Conservation (phyloP, 2,888 invertebrate genomes). For the Calliopum simillimum region DNA sequence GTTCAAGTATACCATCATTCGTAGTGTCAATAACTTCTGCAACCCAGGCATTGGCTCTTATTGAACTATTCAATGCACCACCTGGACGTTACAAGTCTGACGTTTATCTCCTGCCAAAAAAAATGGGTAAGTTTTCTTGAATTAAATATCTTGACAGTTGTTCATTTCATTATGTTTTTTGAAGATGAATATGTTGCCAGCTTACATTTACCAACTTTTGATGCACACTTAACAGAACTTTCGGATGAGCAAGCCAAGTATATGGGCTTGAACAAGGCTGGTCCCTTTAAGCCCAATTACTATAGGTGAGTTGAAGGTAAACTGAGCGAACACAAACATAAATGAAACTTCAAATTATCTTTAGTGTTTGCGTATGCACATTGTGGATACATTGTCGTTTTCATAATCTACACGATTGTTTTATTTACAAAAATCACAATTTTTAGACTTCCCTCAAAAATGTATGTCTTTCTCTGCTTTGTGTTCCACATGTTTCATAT, state of each 20-base stretch:
- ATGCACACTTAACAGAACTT: slow-evolving; percentile 96
- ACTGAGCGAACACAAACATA: neutral
- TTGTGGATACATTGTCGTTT: neutral
- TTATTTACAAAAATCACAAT: neutral
- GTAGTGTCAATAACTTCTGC: slow-evolving; percentile 98
- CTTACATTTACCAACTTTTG: slow-evolving; percentile 95
- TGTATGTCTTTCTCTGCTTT: neutral
- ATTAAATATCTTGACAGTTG: slow-evolving; percentile 51
- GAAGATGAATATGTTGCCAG: slow-evolving; percentile 94
- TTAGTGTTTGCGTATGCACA: neutral
- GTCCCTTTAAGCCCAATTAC: slow-evolving; percentile 98
- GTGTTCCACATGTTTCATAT: neutral
- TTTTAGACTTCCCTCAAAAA: neutral
- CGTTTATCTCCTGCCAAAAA: slow-evolving; percentile 97
- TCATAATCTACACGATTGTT: neutral
- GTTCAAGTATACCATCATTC: slow-evolving; percentile 97
- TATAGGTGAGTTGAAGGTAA: slow-evolving; percentile 77
- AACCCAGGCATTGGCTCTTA: slow-evolving; percentile 95
- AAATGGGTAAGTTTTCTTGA: slow-evolving; percentile 83
- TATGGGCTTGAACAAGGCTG: slow-evolving; percentile 96
- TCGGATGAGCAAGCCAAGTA: slow-evolving; percentile 98
- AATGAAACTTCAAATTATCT: neutral
- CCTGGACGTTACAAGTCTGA: slow-evolving; percentile 95
- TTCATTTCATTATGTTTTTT: neutral
- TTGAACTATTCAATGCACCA: slow-evolving; percentile 97